Base-by-base conservation (phyloP, 2,888 invertebrate species). In the Yponomeuta sedellus region DNA sequence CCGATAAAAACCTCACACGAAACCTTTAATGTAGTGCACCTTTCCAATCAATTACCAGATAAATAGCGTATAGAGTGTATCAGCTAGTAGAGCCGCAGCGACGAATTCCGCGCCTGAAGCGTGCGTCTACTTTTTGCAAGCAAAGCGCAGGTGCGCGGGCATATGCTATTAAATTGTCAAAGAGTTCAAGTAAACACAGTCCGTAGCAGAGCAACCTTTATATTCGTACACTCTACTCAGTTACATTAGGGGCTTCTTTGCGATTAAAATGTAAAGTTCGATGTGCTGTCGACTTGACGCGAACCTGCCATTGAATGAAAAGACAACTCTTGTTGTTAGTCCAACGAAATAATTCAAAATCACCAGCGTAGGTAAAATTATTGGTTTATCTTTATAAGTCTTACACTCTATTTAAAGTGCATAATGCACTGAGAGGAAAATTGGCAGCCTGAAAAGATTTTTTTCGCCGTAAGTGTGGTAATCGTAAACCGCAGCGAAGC, bases 151-250 rank as follows among this genome's bases (percentile, higher is more conserved):
- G 90, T 91, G 90, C 82, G 76, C 72, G 78, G 77, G 81, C 88
- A 89, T 89, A 88, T 89, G 91, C 88, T 88, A 88, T 91, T 90
- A 90, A 89, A 90, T 89, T 91, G 88, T 90, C 91, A 90, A 90
- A 89, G 88, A 82, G 78, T 79, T 82, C 82, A 83, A 78, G 78
- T 83, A 83, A 16, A 34, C 8, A 34, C 34, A 34, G 34, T 34
- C 34, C 34, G 8, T 8, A 34, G 34, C 34, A 34, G 8, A 34
- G 34, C 34, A 34, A 34, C 34, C 34, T 34, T 34, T 34, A 34
- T 8, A 34, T 10, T 1, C 6, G 34, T 5, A 34, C 8, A 34
- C 6, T 34, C 6, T 34, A 34, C 34, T 34, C 34, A 6, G 34
- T 34, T 34, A 34, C 34, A 6, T 34, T 34, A 34, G 8, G 34